phyloP scores from a whole-genome alignment of 2,888 invertebrate genomes.

The Polymixis lichenea region DNA sequence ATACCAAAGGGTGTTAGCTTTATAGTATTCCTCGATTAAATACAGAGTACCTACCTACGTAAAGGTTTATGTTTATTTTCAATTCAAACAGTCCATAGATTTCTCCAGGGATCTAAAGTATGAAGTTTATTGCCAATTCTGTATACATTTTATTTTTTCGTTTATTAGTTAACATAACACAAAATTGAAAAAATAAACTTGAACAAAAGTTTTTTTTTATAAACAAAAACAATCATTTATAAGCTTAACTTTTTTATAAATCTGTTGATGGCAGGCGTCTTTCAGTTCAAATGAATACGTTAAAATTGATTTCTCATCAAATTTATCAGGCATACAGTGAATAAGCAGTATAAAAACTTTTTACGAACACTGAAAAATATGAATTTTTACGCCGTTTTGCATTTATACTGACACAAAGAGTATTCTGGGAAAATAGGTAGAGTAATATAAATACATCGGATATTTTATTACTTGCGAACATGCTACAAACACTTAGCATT shows the following conservation, averaged over 20 bases:
- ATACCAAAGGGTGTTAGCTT: slow-evolving; percentile 11
- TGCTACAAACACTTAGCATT: not conserved
- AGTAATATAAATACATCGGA: not conserved
- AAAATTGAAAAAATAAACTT: too few species aligned
- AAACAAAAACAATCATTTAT: not conserved
- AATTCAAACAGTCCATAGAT: slow-evolving; percentile 1
- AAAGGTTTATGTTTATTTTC: not conserved
- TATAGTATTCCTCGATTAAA: slow-evolving; percentile 13
- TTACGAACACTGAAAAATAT: too few species aligned
- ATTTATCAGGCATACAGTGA: not conserved
- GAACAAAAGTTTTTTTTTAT: too few species aligned
- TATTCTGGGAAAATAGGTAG: not conserved
- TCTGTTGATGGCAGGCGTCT: not conserved
- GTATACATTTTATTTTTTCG: not conserved
- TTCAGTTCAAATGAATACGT: not conserved
- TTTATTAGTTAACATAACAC: not conserved
- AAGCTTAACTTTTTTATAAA: not conserved
- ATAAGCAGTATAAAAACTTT: not conserved
- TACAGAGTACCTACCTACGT: not conserved
- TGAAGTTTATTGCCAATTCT: slow-evolving; percentile 9
- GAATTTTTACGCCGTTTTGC: not conserved
- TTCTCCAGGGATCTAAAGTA: not conserved
- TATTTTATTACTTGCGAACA: not conserved
- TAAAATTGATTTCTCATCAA: not conserved
- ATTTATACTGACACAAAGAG: not conserved